phyloP scores from a whole-genome alignment of 2,888 invertebrate genomes.

The Pammene fasciana region DNA sequence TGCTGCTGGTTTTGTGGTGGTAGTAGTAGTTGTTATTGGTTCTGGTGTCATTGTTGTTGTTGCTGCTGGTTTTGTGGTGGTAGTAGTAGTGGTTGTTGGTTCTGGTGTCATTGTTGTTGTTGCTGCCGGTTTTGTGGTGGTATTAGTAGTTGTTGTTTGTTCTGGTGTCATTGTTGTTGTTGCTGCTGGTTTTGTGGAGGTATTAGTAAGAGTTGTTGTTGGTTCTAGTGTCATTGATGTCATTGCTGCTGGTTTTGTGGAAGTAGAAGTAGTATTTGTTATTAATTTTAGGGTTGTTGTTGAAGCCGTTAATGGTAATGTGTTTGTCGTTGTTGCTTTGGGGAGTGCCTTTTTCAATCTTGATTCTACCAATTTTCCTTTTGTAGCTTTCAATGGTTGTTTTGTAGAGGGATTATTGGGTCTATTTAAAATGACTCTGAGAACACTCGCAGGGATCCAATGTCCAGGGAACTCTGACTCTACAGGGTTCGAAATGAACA shows the following conservation, averaged over 20 bases:
- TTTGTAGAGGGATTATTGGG: conserved; percentile 43
- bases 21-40: not conserved
- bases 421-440: conserved; percentile 48
- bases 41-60: not conserved
- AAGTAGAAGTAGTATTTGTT: too few species aligned
- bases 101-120: not conserved
- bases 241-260: not conserved
- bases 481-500: conserved; percentile 62
- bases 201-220: not conserved
- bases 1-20: not conserved
- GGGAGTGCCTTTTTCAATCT: not conserved
- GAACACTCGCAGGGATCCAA: conserved; percentile 60
- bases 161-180: not conserved
- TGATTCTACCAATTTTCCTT: not conserved
- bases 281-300: too few species aligned
- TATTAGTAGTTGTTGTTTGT: not conserved
- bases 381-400: conserved; percentile 20
- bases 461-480: conserved; percentile 64
- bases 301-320: not conserved
- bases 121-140: not conserved
- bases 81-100: not conserved
- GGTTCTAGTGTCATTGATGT: conserved; percentile 7
- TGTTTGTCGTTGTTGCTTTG: conserved; percentile 1
- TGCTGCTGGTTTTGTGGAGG: conserved; percentile 28
- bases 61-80: not conserved